Conservation (phyloP, 2,888 invertebrate species). For the Trilocha varians region DNA sequence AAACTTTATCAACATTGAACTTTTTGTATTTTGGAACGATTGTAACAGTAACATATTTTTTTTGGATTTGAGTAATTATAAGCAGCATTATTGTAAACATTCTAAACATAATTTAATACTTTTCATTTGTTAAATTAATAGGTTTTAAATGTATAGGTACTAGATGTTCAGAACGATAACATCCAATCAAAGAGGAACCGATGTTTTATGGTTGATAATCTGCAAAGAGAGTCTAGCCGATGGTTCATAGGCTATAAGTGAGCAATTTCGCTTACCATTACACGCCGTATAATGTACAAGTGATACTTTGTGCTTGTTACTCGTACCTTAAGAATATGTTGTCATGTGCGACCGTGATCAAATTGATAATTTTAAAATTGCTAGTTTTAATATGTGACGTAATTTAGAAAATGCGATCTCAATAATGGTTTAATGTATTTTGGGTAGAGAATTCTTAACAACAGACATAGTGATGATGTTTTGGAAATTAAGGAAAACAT, state of each 20-base stretch:
- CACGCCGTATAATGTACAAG: slow-evolving; percentile 48
- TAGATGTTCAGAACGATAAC: neutral
- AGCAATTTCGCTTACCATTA: slow-evolving; percentile 59
- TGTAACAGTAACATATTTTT: too few species aligned
- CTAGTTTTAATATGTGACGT: slow-evolving; percentile 1
- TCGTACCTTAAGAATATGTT: slow-evolving; percentile 57
- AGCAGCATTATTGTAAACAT: too few species aligned
- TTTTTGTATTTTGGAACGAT: too few species aligned
- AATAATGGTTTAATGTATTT: too few species aligned
- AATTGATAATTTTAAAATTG: slow-evolving; percentile 27
- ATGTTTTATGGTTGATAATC: slow-evolving; percentile 68
- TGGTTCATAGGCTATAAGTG: slow-evolving; percentile 59
- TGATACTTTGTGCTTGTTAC: slow-evolving; percentile 56
- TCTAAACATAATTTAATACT: too few species aligned
- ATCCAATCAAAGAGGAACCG: slow-evolving; percentile 28
- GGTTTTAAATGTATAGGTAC: too few species aligned
- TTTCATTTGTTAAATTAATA: too few species aligned
- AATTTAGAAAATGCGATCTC: neutral
- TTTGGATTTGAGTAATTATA: too few species aligned
- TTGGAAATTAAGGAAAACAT: too few species aligned
- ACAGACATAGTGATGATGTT: too few species aligned
- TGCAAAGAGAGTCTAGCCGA: slow-evolving; percentile 55
- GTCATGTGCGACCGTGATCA: slow-evolving; percentile 45
- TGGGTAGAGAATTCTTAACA: too few species aligned
- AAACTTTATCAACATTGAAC: too few species aligned